These are phyloP conservation scores for Brenthis daphne DNA, from an alignment of 2,888 invertebrate species.

Conservation along the genomic window DNA sequence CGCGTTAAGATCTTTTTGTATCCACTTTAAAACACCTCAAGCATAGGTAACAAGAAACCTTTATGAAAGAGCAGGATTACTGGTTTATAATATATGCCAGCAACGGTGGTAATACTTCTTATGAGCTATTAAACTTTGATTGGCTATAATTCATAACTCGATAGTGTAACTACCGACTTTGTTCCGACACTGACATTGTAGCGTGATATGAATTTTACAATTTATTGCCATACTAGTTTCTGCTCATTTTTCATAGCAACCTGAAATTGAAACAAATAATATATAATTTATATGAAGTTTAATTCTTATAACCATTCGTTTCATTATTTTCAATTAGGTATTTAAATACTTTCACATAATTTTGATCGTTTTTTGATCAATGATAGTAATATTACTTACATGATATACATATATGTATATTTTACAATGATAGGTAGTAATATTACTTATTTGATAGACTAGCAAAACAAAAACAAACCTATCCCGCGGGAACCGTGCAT, in stretches of 20 bases:
- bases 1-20: neutral
- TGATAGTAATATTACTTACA: too few species aligned
- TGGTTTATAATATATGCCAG: constrained; percentile 17
- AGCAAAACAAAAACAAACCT: too few species aligned
- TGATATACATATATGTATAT: too few species aligned
- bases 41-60: constrained; percentile 10
- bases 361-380: too few species aligned
- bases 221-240: constrained; percentile 10
- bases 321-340: too few species aligned
- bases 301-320: too few species aligned
- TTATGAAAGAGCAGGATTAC: constrained; percentile 6
- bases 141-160: constrained; percentile 22
- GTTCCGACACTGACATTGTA: constrained; percentile 21
- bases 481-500: too few species aligned
- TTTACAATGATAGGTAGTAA: too few species aligned
- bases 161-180: constrained; percentile 13
- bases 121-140: constrained; percentile 22
- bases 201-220: constrained; percentile 7
- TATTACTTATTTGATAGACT: too few species aligned
- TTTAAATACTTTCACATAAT: too few species aligned
- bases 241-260: neutral
- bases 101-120: constrained; percentile 11
- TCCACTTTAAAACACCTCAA: constrained; percentile 6
- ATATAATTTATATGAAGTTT: too few species aligned
- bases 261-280: neutral